Conservation (phyloP, 2,113 vertebrate genomes). For the Malaclemys terrapin region DNA sequence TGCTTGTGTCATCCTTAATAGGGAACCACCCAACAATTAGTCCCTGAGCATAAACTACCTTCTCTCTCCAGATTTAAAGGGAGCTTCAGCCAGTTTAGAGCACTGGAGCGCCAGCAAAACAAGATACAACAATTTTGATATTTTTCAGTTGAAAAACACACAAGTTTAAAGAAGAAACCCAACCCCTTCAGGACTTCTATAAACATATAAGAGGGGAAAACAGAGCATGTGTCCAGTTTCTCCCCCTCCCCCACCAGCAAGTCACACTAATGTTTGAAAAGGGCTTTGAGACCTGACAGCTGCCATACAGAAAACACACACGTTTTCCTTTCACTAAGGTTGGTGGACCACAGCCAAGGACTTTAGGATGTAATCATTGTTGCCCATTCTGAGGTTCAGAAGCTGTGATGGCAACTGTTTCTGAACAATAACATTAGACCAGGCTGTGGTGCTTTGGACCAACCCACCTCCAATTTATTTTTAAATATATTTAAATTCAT, state of each 20-base stretch:
- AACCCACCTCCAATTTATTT: not conserved
- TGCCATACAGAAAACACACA: not conserved
- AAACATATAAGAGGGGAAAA: not conserved
- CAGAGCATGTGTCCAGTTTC: not conserved
- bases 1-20: accelerated
- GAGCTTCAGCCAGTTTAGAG: not conserved
- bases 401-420: not conserved
- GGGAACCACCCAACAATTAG: not conserved
- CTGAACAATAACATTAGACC: not conserved
- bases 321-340: not conserved
- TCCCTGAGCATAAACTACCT: not conserved
- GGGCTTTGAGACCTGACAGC: not conserved
- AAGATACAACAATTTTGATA: accelerated
- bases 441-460: not conserved
- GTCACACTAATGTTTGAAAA: not conserved
- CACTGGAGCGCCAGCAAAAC: accelerated
- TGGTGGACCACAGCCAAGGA: too few species aligned
- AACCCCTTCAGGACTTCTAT: not conserved
- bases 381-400: not conserved
- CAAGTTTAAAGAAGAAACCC: not conserved
- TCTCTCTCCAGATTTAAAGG: not conserved
- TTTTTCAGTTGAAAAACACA: not conserved
- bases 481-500: accelerated
- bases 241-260: not conserved
- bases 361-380: not conserved